Evolutionary conservation across 1,140 invertebrate genomes (phyloP).

Genomic region (Drosophila pachea): DNA sequence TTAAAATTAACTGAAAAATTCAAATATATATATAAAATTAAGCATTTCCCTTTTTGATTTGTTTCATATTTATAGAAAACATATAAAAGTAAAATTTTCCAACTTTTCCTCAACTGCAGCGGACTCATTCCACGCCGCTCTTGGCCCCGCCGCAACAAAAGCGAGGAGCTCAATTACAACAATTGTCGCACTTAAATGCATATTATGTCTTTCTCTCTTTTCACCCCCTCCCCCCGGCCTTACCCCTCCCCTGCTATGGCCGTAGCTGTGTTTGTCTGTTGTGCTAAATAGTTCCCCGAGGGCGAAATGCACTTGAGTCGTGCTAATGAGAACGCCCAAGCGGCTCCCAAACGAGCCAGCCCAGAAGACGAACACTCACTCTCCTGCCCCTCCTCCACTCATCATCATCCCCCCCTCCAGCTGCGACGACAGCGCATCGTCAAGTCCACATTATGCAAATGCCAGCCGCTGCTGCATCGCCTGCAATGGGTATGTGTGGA

Average conservation of each 20-base stretch:
- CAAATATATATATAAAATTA: neutral
- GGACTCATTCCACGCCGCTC: too few species aligned
- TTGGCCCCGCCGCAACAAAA: neutral
- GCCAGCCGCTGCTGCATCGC: constrained; percentile 60
- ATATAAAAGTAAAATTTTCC: neutral
- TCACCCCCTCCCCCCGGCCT: neutral
- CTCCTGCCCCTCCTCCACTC: too few species aligned
- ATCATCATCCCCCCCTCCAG: too few species aligned
- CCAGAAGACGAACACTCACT: too few species aligned
- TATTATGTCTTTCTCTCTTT: constrained; percentile 31
- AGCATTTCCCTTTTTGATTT: too few species aligned
- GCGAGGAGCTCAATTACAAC: constrained; percentile 20
- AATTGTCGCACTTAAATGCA: constrained; percentile 58
- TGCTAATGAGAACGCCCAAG: constrained; percentile 75
- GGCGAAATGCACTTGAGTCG: constrained; percentile 70
- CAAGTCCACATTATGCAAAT: constrained; percentile 56
- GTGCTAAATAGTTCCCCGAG: constrained; percentile 73
- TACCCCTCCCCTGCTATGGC: constrained; percentile 9
- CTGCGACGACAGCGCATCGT: too few species aligned
- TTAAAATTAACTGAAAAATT: neutral
- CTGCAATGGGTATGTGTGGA: too few species aligned
- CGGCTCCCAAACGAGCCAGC: constrained; percentile 12
- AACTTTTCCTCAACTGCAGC: too few species aligned
- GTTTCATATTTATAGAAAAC: neutral
- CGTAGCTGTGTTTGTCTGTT: constrained; percentile 47